phyloP scores from a whole-genome alignment of 2,888 invertebrate species.

The Chymomyza procnemis region DNA sequence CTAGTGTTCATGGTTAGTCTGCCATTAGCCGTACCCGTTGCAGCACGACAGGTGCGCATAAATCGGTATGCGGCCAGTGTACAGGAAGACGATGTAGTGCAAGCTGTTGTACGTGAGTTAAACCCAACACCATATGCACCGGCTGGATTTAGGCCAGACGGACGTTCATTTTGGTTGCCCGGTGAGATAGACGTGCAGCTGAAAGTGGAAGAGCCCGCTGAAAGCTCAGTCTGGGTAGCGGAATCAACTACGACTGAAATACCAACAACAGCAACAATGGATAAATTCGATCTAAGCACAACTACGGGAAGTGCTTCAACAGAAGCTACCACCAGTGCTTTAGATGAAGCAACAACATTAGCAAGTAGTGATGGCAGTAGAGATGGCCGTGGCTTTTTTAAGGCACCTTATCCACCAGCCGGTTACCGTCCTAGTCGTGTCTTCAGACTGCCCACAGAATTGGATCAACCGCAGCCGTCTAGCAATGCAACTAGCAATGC shows the following conservation, averaged over 20 bases:
- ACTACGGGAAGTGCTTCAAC: constrained; percentile 26
- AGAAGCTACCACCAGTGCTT: constrained; percentile 22
- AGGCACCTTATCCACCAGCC: constrained; percentile 67
- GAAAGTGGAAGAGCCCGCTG: not conserved
- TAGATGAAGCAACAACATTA: constrained; percentile 9
- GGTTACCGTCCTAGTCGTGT: constrained; percentile 69
- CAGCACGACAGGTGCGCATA: constrained; percentile 67
- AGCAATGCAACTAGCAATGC: constrained; percentile 44
- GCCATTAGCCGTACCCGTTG: constrained; percentile 14
- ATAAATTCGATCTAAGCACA: constrained; percentile 42
- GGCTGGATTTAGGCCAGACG: constrained; percentile 62
- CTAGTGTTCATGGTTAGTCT: not conserved
- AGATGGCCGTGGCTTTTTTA: constrained; percentile 31
- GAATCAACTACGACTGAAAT: constrained; percentile 55
- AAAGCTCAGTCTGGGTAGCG: constrained; percentile 27
- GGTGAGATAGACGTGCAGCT: constrained; percentile 36
- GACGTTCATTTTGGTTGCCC: constrained; percentile 62
- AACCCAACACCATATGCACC: constrained; percentile 62
- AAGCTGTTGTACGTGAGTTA: constrained; percentile 51
- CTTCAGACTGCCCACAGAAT: constrained; percentile 64
- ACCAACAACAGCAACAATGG: constrained; percentile 30
- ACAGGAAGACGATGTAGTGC: constrained; percentile 52
- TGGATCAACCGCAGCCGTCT: constrained; percentile 15
- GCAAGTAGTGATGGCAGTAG: constrained; percentile 31
- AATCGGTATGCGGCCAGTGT: constrained; percentile 65